Evolutionary conservation across 2,888 invertebrate species (phyloP).

Genomic region (Thymelicus sylvestris): DNA sequence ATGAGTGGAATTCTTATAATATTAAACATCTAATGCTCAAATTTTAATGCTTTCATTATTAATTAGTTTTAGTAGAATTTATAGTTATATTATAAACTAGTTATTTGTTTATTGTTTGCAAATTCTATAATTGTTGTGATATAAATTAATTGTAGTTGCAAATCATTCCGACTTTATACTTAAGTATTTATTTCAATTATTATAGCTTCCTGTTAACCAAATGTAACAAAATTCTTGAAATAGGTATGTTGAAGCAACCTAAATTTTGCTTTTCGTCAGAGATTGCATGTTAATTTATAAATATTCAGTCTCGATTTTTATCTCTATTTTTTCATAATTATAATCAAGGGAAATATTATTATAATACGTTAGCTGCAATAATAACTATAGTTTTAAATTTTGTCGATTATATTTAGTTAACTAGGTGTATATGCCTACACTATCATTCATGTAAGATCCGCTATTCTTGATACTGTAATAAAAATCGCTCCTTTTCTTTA

Average conservation of each 20-base stretch:
- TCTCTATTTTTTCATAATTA: slow-evolving; percentile 36
- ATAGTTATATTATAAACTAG: slow-evolving; percentile 56
- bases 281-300: slow-evolving; percentile 55
- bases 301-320: slow-evolving; percentile 36
- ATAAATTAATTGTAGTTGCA: slow-evolving; percentile 61
- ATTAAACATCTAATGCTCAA: slow-evolving; percentile 78
- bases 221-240: slow-evolving; percentile 45
- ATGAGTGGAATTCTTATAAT: slow-evolving; percentile 61
- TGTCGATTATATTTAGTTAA: slow-evolving; percentile 20
- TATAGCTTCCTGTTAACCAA: slow-evolving; percentile 59
- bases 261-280: slow-evolving; percentile 55
- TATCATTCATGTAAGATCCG: slow-evolving; percentile 1
- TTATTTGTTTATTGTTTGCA: slow-evolving; percentile 66
- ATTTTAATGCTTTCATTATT: slow-evolving; percentile 69
- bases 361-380: not conserved
- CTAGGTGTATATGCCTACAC: slow-evolving; percentile 13
- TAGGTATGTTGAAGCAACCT: slow-evolving; percentile 49
- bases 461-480: slow-evolving; percentile 9
- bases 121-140: slow-evolving; percentile 57
- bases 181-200: slow-evolving; percentile 50
- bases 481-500: slow-evolving; percentile 13
- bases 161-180: slow-evolving; percentile 49
- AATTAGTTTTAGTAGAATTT: slow-evolving; percentile 62
- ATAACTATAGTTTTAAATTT: slow-evolving; percentile 12
- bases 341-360: slow-evolving; percentile 4